Conservation (phyloP, 2,888 invertebrate genomes). For the Epistrophe eligans region DNA sequence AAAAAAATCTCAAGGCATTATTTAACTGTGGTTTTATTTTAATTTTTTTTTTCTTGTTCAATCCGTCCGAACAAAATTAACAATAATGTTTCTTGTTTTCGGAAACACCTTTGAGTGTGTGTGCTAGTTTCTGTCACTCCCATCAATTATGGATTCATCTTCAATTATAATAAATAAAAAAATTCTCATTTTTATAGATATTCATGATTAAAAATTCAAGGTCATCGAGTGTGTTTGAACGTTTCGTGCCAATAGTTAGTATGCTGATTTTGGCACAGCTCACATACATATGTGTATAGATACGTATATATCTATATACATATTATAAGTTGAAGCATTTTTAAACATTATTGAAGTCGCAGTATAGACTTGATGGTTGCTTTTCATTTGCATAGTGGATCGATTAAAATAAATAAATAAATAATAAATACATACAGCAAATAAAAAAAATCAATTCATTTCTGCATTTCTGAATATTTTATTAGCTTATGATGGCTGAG, state of each 20-base stretch:
- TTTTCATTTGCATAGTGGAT: slow-evolving; percentile 68
- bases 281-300: neutral
- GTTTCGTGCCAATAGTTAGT: slow-evolving; percentile 48
- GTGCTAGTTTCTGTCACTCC: slow-evolving; percentile 39
- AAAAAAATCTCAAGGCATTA: slow-evolving; percentile 6
- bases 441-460: slow-evolving; percentile 36
- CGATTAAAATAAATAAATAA: slow-evolving; percentile 56
- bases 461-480: slow-evolving; percentile 60
- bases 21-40: slow-evolving; percentile 63
- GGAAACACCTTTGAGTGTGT: slow-evolving; percentile 39
- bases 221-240: slow-evolving; percentile 54
- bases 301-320: neutral
- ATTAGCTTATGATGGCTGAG: slow-evolving; percentile 39
- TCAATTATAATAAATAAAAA: slow-evolving; percentile 36
- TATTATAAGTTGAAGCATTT: slow-evolving; percentile 20
- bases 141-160: slow-evolving; percentile 46
- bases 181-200: slow-evolving; percentile 29
- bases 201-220: slow-evolving; percentile 69
- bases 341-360: slow-evolving; percentile 12
- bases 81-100: slow-evolving; percentile 18
- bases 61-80: neutral
- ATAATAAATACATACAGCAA: neutral
- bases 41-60: slow-evolving; percentile 2
- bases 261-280: slow-evolving; percentile 63
- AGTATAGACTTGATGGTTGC: slow-evolving; percentile 27